Base-by-base conservation (phyloP, 2,113 vertebrate species). In the Paracanthobrama guichenoti region DNA sequence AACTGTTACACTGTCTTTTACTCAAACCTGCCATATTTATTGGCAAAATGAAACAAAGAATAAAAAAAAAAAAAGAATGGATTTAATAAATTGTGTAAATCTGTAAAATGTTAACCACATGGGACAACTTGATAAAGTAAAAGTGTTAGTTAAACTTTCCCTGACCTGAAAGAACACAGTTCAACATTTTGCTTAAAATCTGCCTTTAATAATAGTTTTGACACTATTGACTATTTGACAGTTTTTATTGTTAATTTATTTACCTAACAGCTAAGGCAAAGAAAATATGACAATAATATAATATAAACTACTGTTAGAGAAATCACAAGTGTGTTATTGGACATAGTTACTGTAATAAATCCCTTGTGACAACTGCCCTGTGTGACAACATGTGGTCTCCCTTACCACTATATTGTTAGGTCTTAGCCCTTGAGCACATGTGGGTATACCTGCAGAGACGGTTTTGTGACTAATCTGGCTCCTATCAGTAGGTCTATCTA, bases 371-470 rank as follows among this genome's bases (percentile, higher is more conserved):
- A n/a, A 13, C 10, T 62, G 11, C 59, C 59, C 22, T 62, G n/a
- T 42, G 20, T 69, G 66, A 71, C 31, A 11, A 22, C 39, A n/a
- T 12, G 3, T 18, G 0, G 9, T 39, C 35, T 71, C 11, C 10
- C 67, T 44, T 42, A 71, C 39, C 18, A n/a, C 22, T 42, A 18
- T 18, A 50, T 57, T 53, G 28, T 50, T 62, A 73, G 73, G 26
- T 57, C 35, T 35, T 35, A 84, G n/a, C 28, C 14, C 73, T 8
- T 55, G 8, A 81, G n/a, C 48, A 28, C 81, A 88, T 73, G 60
- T 84, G 60, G 35, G 69, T 35, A 84, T 85, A 72, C 60, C 72
- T 73, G 42, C 69, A 66, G 62, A 55, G 57, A 62, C 28, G 42
- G 71, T 60, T 74, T 84, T 84, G 62, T 20, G 35, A 26, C 48